Evolutionary conservation across 2,888 invertebrate genomes (phyloP).

Genomic region (Phyto melanocephala): DNA sequence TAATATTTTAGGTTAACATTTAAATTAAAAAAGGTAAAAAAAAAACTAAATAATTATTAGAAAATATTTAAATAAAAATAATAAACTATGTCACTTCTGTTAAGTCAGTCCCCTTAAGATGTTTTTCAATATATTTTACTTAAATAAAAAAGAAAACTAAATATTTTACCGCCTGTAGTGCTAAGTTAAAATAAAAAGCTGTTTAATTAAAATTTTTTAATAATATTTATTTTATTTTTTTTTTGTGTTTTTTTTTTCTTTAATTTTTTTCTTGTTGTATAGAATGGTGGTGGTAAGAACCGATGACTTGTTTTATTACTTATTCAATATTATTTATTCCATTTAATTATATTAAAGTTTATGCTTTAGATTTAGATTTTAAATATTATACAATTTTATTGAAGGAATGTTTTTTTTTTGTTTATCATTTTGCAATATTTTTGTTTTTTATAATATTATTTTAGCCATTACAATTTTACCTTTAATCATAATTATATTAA

Average conservation of each 20-base stretch:
- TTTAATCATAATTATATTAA: conserved; percentile 42
- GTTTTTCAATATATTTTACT: too few species aligned
- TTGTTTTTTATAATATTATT: conserved; percentile 49
- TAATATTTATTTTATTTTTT: conserved; percentile 54
- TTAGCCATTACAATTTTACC: conserved; percentile 50
- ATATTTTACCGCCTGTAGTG: too few species aligned
- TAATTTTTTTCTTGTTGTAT: conserved; percentile 35
- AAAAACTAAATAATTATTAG: too few species aligned
- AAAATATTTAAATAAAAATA: too few species aligned
- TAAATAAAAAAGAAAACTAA: too few species aligned
- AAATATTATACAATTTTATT: conserved; percentile 73
- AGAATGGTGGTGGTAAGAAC: conserved; percentile 63
- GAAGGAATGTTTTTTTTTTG: conserved; percentile 71
- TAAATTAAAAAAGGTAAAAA: too few species aligned
- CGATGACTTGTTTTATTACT: conserved; percentile 66
- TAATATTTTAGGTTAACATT: too few species aligned
- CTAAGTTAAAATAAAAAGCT: conserved; percentile 44
- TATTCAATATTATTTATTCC: conserved; percentile 68
- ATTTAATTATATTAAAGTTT: conserved; percentile 70
- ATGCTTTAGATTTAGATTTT: conserved; percentile 61
- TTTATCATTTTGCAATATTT: conserved; percentile 52
- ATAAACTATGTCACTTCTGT: too few species aligned
- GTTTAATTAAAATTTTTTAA: conserved; percentile 49
- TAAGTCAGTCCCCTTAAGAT: too few species aligned
- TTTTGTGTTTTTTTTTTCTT: conserved; percentile 3